phyloP scores from a whole-genome alignment of 2,888 invertebrate species.

The Ochlodes sylvanus region DNA sequence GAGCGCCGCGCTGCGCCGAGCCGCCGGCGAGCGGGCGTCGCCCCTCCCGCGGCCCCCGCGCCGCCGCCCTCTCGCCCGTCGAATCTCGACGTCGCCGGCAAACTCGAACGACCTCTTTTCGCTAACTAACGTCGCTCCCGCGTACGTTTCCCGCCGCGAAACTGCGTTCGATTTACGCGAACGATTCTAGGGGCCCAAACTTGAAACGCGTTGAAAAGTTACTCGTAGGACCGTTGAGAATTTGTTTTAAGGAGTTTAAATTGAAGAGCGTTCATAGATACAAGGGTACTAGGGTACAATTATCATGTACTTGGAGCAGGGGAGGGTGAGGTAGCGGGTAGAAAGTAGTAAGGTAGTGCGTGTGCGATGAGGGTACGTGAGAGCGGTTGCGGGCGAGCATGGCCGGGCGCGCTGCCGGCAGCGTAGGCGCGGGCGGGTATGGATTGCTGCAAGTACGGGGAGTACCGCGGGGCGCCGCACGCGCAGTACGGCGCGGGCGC shows the following conservation, averaged over 20 bases:
- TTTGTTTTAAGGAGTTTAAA: constrained; percentile 1
- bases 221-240: background rate
- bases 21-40: constrained; percentile 74
- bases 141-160: constrained; percentile 77
- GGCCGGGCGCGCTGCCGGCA: constrained; percentile 64
- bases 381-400: constrained; percentile 61
- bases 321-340: constrained; percentile 37
- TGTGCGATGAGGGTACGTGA: constrained; percentile 61
- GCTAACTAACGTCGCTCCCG: constrained; percentile 81
- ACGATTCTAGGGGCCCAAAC: constrained; percentile 30
- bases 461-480: constrained; percentile 71
- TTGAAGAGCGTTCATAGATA: background rate
- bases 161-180: constrained; percentile 69
- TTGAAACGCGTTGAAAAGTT: constrained; percentile 26
- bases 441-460: constrained; percentile 83
- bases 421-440: constrained; percentile 67
- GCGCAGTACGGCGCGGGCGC: constrained; percentile 66
- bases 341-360: constrained; percentile 46
- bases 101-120: constrained; percentile 83
- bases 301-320: constrained; percentile 40
- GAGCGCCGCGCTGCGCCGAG: constrained; percentile 84
- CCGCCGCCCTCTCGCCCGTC: constrained; percentile 52
- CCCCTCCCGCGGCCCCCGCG: constrained; percentile 53
- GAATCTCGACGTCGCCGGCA: constrained; percentile 77
- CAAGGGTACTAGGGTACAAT: background rate